Evolutionary conservation across 2,113 vertebrate genomes (phyloP).

Genomic region (Neofelis nebulosa): DNA sequence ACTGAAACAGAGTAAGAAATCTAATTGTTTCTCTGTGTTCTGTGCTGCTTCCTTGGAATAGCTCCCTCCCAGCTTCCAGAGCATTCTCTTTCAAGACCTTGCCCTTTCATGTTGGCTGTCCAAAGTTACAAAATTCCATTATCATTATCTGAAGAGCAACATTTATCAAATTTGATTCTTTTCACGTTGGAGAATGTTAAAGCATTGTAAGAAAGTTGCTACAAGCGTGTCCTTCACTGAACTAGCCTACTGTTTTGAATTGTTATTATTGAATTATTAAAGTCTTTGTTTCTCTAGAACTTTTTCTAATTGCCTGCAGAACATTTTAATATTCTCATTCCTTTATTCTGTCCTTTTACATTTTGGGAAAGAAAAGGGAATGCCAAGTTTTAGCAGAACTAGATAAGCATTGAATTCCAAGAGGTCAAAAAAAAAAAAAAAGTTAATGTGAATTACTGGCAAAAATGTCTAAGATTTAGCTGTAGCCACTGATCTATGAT

Average conservation of each 20-base stretch:
- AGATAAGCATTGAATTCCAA: constrained; percentile 40
- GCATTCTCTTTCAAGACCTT: constrained; percentile 31
- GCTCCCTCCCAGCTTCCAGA: constrained; percentile 34
- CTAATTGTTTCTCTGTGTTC: constrained; percentile 65
- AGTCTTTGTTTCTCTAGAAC: constrained; percentile 51
- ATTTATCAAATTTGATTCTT: constrained; percentile 54
- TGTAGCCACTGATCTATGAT: constrained; percentile 17
- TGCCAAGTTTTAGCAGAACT: constrained; percentile 16
- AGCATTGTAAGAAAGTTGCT: constrained; percentile 11
- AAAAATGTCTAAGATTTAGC: constrained; percentile 19
- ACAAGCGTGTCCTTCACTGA: background rate
- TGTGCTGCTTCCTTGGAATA: constrained; percentile 13
- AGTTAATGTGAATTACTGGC: constrained; percentile 7
- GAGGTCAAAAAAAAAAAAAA: constrained; percentile 27
- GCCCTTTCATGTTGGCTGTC: constrained; percentile 60
- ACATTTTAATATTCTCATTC: background rate
- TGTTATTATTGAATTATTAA: constrained; percentile 36
- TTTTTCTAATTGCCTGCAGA: background rate
- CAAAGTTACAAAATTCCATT: constrained; percentile 38
- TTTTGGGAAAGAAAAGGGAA: constrained; percentile 22
- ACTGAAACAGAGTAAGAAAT: constrained; percentile 57
- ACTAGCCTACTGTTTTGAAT: background rate
- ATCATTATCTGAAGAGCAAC: constrained; percentile 42
- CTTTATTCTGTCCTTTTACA: constrained; percentile 38
- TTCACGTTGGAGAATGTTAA: constrained; percentile 43